Conservation (phyloP, 2,888 invertebrate species). For the Plutella xylostella region DNA sequence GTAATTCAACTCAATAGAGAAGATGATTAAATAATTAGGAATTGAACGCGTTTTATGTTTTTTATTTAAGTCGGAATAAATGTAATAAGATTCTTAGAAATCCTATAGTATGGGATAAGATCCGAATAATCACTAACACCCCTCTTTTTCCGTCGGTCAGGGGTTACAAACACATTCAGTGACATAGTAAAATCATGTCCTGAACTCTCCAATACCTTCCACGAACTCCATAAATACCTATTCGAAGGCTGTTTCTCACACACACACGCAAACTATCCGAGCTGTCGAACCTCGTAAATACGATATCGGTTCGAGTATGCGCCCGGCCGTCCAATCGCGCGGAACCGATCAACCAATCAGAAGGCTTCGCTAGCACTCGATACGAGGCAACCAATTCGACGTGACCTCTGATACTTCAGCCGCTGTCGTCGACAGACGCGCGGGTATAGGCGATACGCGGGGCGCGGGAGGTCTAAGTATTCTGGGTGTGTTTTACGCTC, state of each 20-base stretch:
- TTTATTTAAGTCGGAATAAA: too few species aligned
- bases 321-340: slow-evolving; percentile 62
- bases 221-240: slow-evolving; percentile 41
- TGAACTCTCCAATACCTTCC: slow-evolving; percentile 22
- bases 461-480: slow-evolving; percentile 25
- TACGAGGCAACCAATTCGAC: slow-evolving; percentile 28
- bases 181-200: too few species aligned
- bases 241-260: slow-evolving; percentile 40
- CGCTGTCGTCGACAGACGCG: too few species aligned
- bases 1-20: too few species aligned
- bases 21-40: too few species aligned
- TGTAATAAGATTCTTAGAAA: too few species aligned
- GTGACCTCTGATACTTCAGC: slow-evolving; percentile 23
- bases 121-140: too few species aligned
- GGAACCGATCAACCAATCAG: slow-evolving; percentile 71
- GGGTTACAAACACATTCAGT: too few species aligned
- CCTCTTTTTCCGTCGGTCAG: too few species aligned
- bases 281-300: slow-evolving; percentile 43
- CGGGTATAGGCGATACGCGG: slow-evolving; percentile 15
- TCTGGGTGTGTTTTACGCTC: slow-evolving; percentile 23
- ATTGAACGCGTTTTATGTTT: too few species aligned
- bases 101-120: too few species aligned
- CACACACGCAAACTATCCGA: slow-evolving; percentile 23
- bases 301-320: slow-evolving; percentile 71
- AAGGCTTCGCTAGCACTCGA: slow-evolving; percentile 43